Conservation (phyloP, 2,113 vertebrate species). For the sheep (Ovis aries) region DNA sequence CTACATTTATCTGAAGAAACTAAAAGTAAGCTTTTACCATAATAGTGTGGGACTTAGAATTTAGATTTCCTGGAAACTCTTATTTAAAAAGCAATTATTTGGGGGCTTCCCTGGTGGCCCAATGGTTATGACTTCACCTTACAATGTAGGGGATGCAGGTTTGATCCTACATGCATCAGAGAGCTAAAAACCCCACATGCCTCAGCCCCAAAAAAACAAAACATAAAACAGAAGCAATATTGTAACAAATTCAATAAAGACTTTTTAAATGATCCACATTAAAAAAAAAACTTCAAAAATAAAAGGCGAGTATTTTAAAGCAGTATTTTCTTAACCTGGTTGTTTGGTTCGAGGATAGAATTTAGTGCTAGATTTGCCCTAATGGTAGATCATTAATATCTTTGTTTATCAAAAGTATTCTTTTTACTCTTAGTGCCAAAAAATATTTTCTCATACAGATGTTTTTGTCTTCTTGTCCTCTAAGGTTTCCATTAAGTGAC, state of each 20-base stretch:
- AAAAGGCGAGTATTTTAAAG: not conserved
- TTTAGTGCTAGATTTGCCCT: not conserved
- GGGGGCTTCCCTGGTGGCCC: not conserved
- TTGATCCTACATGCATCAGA: not conserved
- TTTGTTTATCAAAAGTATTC: not conserved
- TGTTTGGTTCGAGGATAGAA: not conserved
- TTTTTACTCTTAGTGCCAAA: not conserved
- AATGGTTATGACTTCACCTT: not conserved
- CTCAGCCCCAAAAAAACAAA: not conserved
- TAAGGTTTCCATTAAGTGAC: not conserved
- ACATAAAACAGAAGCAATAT: not conserved
- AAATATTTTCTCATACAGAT: not conserved
- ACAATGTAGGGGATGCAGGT: not conserved
- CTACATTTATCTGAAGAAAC: not conserved
- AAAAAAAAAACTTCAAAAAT: not conserved
- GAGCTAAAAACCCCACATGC: not conserved
- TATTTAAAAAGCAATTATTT: not conserved
- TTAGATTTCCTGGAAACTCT: not conserved
- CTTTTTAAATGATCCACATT: not conserved
- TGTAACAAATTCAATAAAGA: not conserved
- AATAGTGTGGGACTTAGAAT: not conserved
- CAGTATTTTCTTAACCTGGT: conserved; percentile 24
- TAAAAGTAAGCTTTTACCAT: not conserved
- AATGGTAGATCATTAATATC: not conserved
- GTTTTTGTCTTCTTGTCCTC: not conserved